Base-by-base conservation (phyloP, 2,888 invertebrate genomes). In the Synanthedon andrenaeformis region DNA sequence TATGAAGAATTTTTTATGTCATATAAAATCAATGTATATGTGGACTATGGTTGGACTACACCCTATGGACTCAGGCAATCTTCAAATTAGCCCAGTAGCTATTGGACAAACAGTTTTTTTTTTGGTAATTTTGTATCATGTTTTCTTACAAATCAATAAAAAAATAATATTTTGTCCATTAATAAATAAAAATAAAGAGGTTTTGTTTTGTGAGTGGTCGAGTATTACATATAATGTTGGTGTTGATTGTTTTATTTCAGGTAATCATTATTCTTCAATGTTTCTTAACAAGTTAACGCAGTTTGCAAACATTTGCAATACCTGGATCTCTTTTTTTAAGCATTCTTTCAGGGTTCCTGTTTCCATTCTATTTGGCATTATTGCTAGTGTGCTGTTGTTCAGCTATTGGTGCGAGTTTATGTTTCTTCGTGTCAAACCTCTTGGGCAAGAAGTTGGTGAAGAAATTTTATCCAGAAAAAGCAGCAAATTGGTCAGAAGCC, bases 231-330 rank as follows among this genome's bases (percentile, higher is more conserved):
- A 35, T 10, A 35, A 35, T 35, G 35, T 35, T 35, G 35, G 10
- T 35, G 35, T 35, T 35, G 28, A 35, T 8, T 35, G 8, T 35
- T 35, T 35, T 35, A 35, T 35, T 35, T 35, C 10, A 35, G 35
- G 10, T 35, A 10, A 8, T 35, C 3, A 35, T 35, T 8, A 35
- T 35, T 35, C 41, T 51, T 35, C n/a, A 14, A 35, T 58, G 62
- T 67, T 74, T 77, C 81, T 84, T 76, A 70, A 80, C 67, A 49
- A 41, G 54, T 45, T 13, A 13, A 35, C 62, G 66, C 85, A 97
- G 97, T 82, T 90, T 99, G 72, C 99, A 99, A 91, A 97, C 99
- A 58, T 99, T 99, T 89, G 99, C 99, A 69, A 99, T 99, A 88
- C 99, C 99, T 58, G 99, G 99, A 60, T 99, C 99, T 13, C 92